Evolutionary conservation across 2,113 vertebrate genomes (phyloP), one percentile per base, ranked within the genome.

Genomic region (Eulemur rufifrons): DNA sequence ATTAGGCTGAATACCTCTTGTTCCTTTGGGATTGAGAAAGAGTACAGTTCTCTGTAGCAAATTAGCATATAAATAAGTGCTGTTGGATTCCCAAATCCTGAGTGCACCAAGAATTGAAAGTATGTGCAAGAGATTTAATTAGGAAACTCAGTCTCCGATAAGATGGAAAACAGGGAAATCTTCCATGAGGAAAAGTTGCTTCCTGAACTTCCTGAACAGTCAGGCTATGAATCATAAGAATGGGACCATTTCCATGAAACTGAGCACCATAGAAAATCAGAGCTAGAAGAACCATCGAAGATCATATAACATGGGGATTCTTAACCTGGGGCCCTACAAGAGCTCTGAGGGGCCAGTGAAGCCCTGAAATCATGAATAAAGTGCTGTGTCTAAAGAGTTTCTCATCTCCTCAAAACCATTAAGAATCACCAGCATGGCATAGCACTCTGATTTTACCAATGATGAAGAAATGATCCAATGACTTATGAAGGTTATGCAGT

Each of bases 1-100:
- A 59, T 39, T 76, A 94, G 59, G 25, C 45, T 5, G 50, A 80
- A 69, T 71, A 81, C 63, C 54, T 94, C 73, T 78, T 94, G 64
- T 91, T 89, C 81, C 84, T 94, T 81, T 89, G 76, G 47, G 34
- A 96, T 27, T 93, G 42, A 85, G 74, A 95, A 90, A 92, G 56
- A 50, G 59, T 80, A 68, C 21, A 89, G 88, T 86, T 96, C 80
- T 95, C 64, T 73, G 90, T 80, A 71, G 61, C 52, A 96, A 91
- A 97, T 98, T 97, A 96, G 92, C 96, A 96, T 97, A 96, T 96
- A 97, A 97, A 96, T 98, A 97, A 95, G 92, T 96, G 56, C 45
- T 85, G 4, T 64, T 94, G 78, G 39, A 68, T 76, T n/a, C 9
- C 83, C 68, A 86, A 63, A 95, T 68, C 42, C 69, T 5, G 37